phyloP scores from a whole-genome alignment of 2,888 invertebrate genomes.

The Brachyptera putata region DNA sequence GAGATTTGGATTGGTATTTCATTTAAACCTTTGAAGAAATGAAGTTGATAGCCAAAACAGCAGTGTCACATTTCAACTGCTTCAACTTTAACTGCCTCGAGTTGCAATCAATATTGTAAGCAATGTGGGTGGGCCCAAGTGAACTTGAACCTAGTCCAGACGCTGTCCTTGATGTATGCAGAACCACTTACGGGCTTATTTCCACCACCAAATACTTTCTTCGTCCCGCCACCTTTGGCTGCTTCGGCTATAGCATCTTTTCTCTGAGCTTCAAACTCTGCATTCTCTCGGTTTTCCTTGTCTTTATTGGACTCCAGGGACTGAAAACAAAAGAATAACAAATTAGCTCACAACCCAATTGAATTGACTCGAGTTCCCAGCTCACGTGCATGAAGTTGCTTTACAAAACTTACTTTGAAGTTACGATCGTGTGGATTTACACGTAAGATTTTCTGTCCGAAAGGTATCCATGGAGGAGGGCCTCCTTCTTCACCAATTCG shows the following conservation, averaged over 20 bases:
- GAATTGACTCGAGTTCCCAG: too few species aligned
- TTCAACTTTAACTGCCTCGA: too few species aligned
- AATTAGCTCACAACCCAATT: not conserved
- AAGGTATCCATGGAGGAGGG: slow-evolving; percentile 88
- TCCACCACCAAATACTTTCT: slow-evolving; percentile 52
- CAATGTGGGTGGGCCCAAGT: too few species aligned
- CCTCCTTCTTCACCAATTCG: slow-evolving; percentile 66
- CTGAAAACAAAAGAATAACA: slow-evolving; percentile 22
- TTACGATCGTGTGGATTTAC: slow-evolving; percentile 55
- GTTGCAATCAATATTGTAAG: too few species aligned
- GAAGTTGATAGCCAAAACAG: too few species aligned
- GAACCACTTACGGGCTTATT: slow-evolving; percentile 46
- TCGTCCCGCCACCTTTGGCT: slow-evolving; percentile 55
- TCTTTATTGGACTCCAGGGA: slow-evolving; percentile 48
- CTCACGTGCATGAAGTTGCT: not conserved
- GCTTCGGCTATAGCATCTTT: slow-evolving; percentile 88
- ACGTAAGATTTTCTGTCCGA: slow-evolving; percentile 71
- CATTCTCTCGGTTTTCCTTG: slow-evolving; percentile 60
- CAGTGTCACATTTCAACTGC: too few species aligned
- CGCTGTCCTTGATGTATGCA: too few species aligned
- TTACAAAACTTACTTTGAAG: slow-evolving; percentile 45
- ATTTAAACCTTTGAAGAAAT: too few species aligned
- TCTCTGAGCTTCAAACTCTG: slow-evolving; percentile 84
- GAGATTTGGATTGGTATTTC: too few species aligned
- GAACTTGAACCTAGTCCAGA: too few species aligned